Base-by-base conservation (phyloP, 1,140 invertebrate species). In the Drosophila murphyi region DNA sequence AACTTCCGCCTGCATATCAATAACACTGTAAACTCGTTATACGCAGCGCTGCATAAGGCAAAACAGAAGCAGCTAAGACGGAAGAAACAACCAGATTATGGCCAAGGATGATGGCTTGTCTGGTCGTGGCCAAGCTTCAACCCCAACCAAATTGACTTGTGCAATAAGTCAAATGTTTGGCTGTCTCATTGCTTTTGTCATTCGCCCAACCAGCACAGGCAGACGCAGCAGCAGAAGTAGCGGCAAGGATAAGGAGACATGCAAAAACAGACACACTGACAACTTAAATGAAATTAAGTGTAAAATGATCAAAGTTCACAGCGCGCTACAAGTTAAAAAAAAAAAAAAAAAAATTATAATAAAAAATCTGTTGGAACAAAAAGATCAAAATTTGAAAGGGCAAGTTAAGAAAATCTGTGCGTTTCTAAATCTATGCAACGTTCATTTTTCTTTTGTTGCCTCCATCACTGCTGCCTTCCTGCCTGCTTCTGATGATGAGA, bases 381-480 rank as follows among this genome's bases (percentile, higher is more conserved):
- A 35, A 35, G 41, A 62, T 10, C 43, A 50, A 39, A 35, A 57
- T 29, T 34, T 39, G 52, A 29, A 35, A 63, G 54, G 45, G 62
- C 54, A 54, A 45, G 41, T 28, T 4, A 28, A 51, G 59, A 7
- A 69, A 64, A 83, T 83, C 77, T 80, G 55, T 20, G 51, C 74
- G 52, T 70, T 70, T 57, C 57, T 61, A 79, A 81, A 83, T 83
- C 80, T 80, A 80, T 77, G 80, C 80, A 88, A 57, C 55, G 70
- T 89, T 89, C 83, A 88, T 88, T 88, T 89, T 88, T 88, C 83
- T 88, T 83, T 78, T 89, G 80, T 80, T 31, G 57, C 65, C 39
- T 31, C 20, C 35, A 20, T 29, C 20, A 31, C 10, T 31, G 32
- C 50, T 51, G 20, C 20, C 47, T 55, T 34, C 41, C 43, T 61